Percentiles rank a stretch among this genome's conserved stretches.
These are phyloP conservation scores for Amphiduros pacificus DNA, from an alignment of 2,888 invertebrate genomes.

Conservation along the genomic window DNA sequence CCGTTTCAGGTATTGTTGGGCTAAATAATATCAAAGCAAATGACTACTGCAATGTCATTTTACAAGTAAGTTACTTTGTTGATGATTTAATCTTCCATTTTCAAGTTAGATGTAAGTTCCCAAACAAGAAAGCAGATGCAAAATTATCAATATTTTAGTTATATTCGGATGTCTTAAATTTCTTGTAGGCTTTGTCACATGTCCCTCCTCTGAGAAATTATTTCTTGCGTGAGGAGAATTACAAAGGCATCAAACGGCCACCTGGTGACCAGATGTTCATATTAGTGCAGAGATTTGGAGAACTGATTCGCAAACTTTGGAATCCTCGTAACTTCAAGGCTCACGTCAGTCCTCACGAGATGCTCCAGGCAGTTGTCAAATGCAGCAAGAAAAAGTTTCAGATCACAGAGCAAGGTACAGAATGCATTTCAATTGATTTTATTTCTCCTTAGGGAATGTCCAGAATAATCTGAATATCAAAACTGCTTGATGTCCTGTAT, in stretches of 20 bases:
- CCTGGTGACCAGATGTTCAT: slow-evolving; percentile 93
- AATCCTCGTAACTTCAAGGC: slow-evolving; percentile 98
- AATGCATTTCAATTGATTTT: too few relatives aligned
- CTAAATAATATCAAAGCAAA: slow-evolving; percentile 99
- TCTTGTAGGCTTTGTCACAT: slow-evolving; percentile 84
- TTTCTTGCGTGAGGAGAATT: slow-evolving; percentile 91
- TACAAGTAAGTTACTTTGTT: slow-evolving; percentile 85
- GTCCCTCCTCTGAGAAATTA: slow-evolving; percentile 93
- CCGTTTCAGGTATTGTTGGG: slow-evolving; percentile 75
- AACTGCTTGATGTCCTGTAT: too few relatives aligned
- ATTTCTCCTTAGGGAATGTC: too few relatives aligned
- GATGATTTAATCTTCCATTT: too few relatives aligned
- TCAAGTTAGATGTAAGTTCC: too few relatives aligned
- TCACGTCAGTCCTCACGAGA: slow-evolving; percentile 99
- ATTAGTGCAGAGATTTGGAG: slow-evolving; percentile 84
- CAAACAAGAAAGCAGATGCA: too few relatives aligned
- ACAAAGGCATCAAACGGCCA: slow-evolving; percentile 78
- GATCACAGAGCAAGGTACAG: slow-evolving; percentile 94
- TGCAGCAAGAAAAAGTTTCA: slow-evolving; percentile 97
- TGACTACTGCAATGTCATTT: slow-evolving; percentile 98
- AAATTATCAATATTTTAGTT: too few relatives aligned
- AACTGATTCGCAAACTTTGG: slow-evolving; percentile 95
- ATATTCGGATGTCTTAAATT: too few relatives aligned
- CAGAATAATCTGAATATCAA: too few relatives aligned
- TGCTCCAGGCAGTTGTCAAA: slow-evolving; percentile 96